A percentile compares a stretch with the other conserved stretches of the same genome.
Conservation (phyloP, 2,888 invertebrate genomes). For the Thymelicus acteon region DNA sequence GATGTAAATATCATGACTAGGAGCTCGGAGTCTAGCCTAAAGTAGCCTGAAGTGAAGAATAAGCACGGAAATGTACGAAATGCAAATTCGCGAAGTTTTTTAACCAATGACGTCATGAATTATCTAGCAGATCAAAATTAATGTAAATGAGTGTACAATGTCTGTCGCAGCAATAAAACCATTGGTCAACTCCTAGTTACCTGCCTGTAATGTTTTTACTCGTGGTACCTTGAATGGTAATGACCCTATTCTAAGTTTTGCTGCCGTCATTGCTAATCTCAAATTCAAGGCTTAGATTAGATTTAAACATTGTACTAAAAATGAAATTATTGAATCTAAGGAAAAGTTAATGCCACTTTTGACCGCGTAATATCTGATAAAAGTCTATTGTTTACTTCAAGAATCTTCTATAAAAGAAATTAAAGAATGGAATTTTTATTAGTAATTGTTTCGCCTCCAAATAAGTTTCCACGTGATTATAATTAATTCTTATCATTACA, state of each 20-base stretch:
- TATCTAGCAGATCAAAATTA: slow-evolving; percentile 4
- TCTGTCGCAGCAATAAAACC: not conserved
- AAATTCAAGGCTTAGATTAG: slow-evolving; percentile 7
- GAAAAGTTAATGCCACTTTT: slow-evolving; percentile 38
- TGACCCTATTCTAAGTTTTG: slow-evolving; percentile 12
- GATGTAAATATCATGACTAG: slow-evolving; percentile 9
- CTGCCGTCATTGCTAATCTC: slow-evolving; percentile 4
- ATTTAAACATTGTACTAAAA: slow-evolving; percentile 3
- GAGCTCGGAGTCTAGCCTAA: not conserved
- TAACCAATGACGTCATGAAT: not conserved
- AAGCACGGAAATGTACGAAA: too few species aligned
- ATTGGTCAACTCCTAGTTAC: slow-evolving; percentile 25
- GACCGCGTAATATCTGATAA: slow-evolving; percentile 9
- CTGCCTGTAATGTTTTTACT: slow-evolving; percentile 37
- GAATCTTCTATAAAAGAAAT: slow-evolving; percentile 32
- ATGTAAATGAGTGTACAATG: not conserved
- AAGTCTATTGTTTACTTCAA: slow-evolving; percentile 16
- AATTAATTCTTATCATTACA: slow-evolving; percentile 41
- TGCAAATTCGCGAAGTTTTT: too few species aligned
- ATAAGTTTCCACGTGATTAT: slow-evolving; percentile 46
- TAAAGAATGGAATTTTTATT: slow-evolving; percentile 43
- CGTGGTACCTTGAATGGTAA: slow-evolving; percentile 23
- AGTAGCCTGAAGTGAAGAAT: too few species aligned
- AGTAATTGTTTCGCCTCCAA: slow-evolving; percentile 46
- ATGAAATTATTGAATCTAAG: slow-evolving; percentile 8